Evolutionary conservation across 2,113 vertebrate species (phyloP).

Genomic region (Cavia porcellus): DNA sequence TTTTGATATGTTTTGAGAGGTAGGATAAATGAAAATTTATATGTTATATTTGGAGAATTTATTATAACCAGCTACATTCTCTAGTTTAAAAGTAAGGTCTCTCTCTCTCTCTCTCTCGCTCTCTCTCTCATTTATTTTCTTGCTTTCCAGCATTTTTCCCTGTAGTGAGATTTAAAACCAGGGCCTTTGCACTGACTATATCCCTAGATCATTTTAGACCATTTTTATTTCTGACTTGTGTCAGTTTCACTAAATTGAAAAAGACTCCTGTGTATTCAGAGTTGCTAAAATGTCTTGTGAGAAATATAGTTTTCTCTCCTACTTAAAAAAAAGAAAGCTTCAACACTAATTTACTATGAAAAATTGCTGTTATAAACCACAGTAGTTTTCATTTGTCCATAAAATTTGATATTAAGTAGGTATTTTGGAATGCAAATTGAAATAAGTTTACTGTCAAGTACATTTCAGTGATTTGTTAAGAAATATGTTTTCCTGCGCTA

Average conservation of each 20-base stretch:
- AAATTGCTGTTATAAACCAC: not conserved
- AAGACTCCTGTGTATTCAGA: not conserved
- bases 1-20: not conserved
- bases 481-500: not conserved
- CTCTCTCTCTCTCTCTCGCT: too few species aligned
- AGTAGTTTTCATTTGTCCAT: not conserved
- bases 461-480: not conserved
- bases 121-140: not conserved
- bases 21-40: conserved; percentile 14
- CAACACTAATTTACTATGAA: not conserved
- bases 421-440: not conserved
- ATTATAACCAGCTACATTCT: not conserved
- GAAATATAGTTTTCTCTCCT: not conserved
- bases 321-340: conserved; percentile 25
- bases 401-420: not conserved
- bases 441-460: not conserved
- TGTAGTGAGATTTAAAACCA: not conserved
- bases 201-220: not conserved
- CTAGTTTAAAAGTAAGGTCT: not conserved
- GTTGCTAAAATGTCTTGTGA: not conserved
- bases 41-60: not conserved
- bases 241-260: not conserved
- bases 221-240: not conserved
- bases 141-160: not conserved
- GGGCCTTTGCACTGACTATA: not conserved